Base-by-base conservation (phyloP, 1,140 invertebrate genomes). In the Oncopeltus fasciatus region DNA sequence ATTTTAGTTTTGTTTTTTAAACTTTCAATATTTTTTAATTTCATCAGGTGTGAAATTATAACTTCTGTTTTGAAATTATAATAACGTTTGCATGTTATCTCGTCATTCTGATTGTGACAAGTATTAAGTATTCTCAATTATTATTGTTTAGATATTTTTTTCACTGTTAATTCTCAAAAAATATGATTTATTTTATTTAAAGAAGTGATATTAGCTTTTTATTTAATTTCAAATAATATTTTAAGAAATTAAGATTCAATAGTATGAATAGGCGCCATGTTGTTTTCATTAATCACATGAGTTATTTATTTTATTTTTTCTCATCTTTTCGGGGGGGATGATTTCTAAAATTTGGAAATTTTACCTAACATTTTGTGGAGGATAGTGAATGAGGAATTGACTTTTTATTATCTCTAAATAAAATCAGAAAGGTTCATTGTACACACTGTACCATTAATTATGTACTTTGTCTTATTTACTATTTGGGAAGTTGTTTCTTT, bases 91-190 rank as follows among this genome's bases (percentile, higher is more conserved):
- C 49, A 53, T 53, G 24, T 14, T 38, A 38, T 53, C 14, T 26
- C 49, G 49, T 24, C 2, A 24, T 24, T 21, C 26, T 53, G 18
- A 53, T 53, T 24, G 26, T 24, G 49, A 24, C 24, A 20, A 20
- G 24, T 53, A 53, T 53, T 24, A 24, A 24, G 21, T 24, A 24
- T 26, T 53, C 1, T 1, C 26, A 18, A 14, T 24, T 16, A 53
- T 53, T 53, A 53, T 53, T 53, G 20, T 26, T 26, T 53, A 12
- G 26, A 53, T 53, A 53, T 53, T 53, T 53, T 24, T 53, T 53
- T 18, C 26, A 16, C 26, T 53, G 16, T 14, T 53, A 24, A 16
- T 16, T 53, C 20, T 24, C 16, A 24, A 24, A 24, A 53, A 53
- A 53, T 18, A 53, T 53, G 49, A 53, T 53, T 53, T 27, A 53